Conservation (phyloP, 1,140 invertebrate genomes). For the Zelostemma sp. region DNA sequence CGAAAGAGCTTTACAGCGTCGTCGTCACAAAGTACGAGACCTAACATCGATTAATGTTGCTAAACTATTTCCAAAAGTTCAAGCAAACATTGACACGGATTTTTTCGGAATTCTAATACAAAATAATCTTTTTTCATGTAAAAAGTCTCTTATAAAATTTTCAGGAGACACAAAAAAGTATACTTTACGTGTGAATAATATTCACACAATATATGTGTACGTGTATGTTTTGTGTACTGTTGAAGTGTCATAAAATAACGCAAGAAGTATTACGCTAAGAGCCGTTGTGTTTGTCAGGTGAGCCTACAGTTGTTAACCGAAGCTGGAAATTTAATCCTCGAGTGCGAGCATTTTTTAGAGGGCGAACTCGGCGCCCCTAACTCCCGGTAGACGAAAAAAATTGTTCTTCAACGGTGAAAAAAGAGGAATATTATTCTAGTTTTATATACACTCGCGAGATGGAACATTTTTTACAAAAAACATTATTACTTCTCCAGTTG, state of each 20-base stretch:
- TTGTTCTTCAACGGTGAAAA: background rate
- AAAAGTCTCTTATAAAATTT: too few species aligned
- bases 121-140: too few species aligned
- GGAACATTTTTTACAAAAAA: background rate
- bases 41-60: conserved; percentile 23
- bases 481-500: background rate
- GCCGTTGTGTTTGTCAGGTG: background rate
- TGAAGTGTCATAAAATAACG: background rate
- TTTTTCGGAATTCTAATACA: too few species aligned
- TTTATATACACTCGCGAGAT: background rate
- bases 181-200: too few species aligned
- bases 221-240: too few species aligned
- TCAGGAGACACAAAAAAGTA: too few species aligned
- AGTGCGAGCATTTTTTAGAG: conserved; percentile 1
- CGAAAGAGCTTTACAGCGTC: conserved; percentile 25
- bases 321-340: conserved; percentile 2
- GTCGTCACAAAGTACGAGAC: conserved; percentile 24
- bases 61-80: conserved; percentile 13
- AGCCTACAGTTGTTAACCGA: background rate
- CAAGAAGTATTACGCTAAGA: conserved; percentile 1
- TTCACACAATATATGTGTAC: too few species aligned
- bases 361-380: background rate
- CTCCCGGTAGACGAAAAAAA: background rate
- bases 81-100: too few species aligned
- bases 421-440: background rate